Evolutionary conservation across 2,888 invertebrate genomes (phyloP), one percentile per base, ranked within the genome.

Genomic region (Congeria kusceri): DNA sequence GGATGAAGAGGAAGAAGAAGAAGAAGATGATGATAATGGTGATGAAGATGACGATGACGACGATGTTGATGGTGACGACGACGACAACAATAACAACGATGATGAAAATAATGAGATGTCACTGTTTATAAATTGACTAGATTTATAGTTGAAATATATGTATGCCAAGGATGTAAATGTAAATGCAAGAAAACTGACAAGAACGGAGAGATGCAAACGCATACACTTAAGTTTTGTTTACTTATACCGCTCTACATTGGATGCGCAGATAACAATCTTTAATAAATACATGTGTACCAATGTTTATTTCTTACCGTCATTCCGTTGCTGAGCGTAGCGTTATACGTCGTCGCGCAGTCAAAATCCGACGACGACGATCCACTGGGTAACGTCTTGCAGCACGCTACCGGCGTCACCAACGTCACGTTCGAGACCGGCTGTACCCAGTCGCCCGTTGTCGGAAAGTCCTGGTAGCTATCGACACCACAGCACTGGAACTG

Each of bases 401-500:
- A 83, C 2, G 83, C 80, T 18, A 80, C 20, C 9, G 83, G 83
- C 4, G 83, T 75, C 4, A 32, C 39, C 11, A 83, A 53, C 3
- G 70, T 69, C 15, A 47, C 65, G 7, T 9, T 18, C 4, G 28
- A 18, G 0, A 28, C 39, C 7, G 69, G 72, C 1, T 53, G 27
- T 11, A 46, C 71, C 32, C 75, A 58, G 61, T 64, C 66, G 39
- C 29, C 28, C 0, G 70, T 53, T 7, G 68, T 13, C 5, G 61
- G 32, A 53, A 83, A 83, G 49, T 83, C 83, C n/a, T 63, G 47
- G 72, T 83, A 83, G 58, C 69, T 72, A 29, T 83, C 80, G 3
- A 83, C 83, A 44, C 83, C 83, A 63, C 83, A 83, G 59, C 83
- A 83, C 13, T 80, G 13, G 56, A 77, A 83, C 83, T 80, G 57